Percentiles rank a stretch among this genome's conserved stretches.
phyloP scores from a whole-genome alignment of 2,113 vertebrate species.

The Myrmecobius fasciatus region DNA sequence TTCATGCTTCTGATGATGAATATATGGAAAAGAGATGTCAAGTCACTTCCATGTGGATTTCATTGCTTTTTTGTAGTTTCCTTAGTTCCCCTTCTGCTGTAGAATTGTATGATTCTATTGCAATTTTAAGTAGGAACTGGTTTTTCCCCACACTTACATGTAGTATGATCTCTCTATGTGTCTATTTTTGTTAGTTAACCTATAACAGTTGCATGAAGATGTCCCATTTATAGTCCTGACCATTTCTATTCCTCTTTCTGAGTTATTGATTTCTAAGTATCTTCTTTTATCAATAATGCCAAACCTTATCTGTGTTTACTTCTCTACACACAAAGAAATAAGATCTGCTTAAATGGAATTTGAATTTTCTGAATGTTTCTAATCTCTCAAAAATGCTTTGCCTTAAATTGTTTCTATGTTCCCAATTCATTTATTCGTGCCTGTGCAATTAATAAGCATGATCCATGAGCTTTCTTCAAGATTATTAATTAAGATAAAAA shows the following conservation, averaged over 20 bases:
- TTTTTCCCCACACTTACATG: constrained; percentile 42
- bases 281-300: constrained; percentile 57
- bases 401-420: constrained; percentile 57
- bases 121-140: constrained; percentile 34
- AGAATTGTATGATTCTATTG: constrained; percentile 27
- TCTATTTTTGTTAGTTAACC: background rate
- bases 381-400: constrained; percentile 63
- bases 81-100: constrained; percentile 26
- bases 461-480: constrained; percentile 41
- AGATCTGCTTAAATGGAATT: constrained; percentile 62
- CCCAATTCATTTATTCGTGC: constrained; percentile 60
- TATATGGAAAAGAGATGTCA: background rate
- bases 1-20: constrained; percentile 20
- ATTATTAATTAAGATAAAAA: constrained; percentile 60
- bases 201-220: background rate
- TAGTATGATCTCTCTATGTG: background rate
- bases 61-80: background rate
- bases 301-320: constrained; percentile 40
- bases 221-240: constrained; percentile 28
- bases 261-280: constrained; percentile 48
- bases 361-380: constrained; percentile 64
- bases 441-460: constrained; percentile 59
- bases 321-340: constrained; percentile 37
- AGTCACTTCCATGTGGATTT: constrained; percentile 20
- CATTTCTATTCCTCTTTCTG: constrained; percentile 35